A percentile compares a stretch with the other conserved stretches of the same genome.
These are phyloP conservation scores for Laticauda laticaudata DNA, from an alignment of 2,113 vertebrate species.

Conservation along the genomic window DNA sequence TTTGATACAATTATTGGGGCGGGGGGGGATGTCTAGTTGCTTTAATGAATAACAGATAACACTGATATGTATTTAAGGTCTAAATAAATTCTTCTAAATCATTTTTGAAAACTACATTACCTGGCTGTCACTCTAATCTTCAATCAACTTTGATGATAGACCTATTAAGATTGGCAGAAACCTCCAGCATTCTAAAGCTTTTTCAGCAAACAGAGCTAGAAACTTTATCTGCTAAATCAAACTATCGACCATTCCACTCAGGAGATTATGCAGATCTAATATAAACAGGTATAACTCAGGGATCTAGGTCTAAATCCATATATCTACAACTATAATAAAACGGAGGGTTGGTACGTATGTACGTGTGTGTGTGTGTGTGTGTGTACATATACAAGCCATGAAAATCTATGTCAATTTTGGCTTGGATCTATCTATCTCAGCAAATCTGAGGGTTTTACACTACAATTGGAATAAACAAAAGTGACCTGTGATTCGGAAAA, in stretches of 20 bases:
- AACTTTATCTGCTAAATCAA: neutral
- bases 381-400: neutral
- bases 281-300: neutral
- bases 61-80: neutral
- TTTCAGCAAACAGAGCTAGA: neutral
- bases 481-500: neutral
- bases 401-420: neutral
- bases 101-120: neutral
- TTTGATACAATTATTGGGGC: too few relatives aligned
- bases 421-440: neutral
- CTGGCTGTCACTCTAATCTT: neutral
- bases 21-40: too few relatives aligned
- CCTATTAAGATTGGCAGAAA: neutral
- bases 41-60: neutral
- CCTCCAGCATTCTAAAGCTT: neutral
- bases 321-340: neutral
- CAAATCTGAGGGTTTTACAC: neutral
- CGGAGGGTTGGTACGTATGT: neutral
- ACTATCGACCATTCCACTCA: neutral
- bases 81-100: neutral
- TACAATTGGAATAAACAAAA: neutral
- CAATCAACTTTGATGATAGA: constrained; percentile 9
- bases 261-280: neutral
- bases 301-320: neutral
- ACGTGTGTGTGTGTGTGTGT: too few relatives aligned